phyloP scores from a whole-genome alignment of 2,888 invertebrate species.

The Tiliacea aurago region DNA sequence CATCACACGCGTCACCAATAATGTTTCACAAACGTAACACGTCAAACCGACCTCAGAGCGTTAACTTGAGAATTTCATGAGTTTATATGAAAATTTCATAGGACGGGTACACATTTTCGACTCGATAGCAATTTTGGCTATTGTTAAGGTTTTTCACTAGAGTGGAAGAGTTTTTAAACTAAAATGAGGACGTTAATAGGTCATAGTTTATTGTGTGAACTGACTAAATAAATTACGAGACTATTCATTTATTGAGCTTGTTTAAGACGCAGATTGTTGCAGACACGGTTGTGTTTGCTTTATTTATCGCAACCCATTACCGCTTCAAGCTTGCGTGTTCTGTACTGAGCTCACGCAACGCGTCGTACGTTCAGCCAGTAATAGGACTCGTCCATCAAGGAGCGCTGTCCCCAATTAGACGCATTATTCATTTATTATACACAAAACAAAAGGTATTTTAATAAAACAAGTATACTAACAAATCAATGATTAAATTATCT shows the following conservation, averaged over 20 bases:
- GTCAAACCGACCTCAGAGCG: conserved; percentile 59
- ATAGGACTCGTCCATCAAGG: too few species aligned
- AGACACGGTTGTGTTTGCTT: too few species aligned
- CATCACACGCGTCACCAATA: conserved; percentile 61
- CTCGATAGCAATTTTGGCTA: conserved; percentile 10
- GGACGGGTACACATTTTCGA: conserved; percentile 39
- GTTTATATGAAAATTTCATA: conserved; percentile 47
- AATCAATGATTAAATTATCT: too few species aligned
- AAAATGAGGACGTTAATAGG: not conserved
- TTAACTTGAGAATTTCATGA: conserved; percentile 61
- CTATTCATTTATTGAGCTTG: not conserved
- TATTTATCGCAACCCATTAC: too few species aligned
- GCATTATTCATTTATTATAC: too few species aligned
- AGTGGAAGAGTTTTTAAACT: conserved; percentile 4
- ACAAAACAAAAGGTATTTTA: too few species aligned
- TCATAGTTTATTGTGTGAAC: not conserved
- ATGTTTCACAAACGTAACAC: conserved; percentile 58
- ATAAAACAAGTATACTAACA: too few species aligned
- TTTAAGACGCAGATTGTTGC: too few species aligned
- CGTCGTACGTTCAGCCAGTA: too few species aligned
- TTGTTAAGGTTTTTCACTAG: not conserved
- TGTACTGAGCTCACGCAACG: too few species aligned
- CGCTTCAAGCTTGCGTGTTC: too few species aligned
- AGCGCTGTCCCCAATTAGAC: too few species aligned
- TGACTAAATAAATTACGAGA: not conserved